Conservation (phyloP, 2,797 vertebrate species). For the Vireo griseus region DNA sequence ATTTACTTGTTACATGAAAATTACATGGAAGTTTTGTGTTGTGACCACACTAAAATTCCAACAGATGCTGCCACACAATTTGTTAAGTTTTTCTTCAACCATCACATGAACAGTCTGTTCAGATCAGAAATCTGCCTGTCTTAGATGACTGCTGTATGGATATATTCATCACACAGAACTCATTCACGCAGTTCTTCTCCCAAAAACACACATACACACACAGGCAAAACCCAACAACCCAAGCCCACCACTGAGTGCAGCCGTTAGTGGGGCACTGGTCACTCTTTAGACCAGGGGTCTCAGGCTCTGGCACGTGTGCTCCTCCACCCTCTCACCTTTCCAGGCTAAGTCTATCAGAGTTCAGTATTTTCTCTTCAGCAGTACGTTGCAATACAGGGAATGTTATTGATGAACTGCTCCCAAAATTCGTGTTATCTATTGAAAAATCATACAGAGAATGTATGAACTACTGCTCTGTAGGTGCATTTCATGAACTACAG, state of each 20-base stretch:
- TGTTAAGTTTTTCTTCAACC: not conserved
- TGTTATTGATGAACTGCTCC: conserved; percentile 70
- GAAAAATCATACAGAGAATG: not conserved
- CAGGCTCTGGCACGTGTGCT: fast-evolving
- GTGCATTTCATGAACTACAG: not conserved
- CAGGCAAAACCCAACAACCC: not conserved
- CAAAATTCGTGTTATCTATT: conserved; percentile 66
- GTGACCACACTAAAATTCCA: not conserved
- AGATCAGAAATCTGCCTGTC: not conserved
- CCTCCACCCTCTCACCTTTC: conserved; percentile 79
- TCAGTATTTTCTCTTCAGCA: conserved; percentile 76
- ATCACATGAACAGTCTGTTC: not conserved
- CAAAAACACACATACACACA: not conserved
- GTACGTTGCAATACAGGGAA: conserved; percentile 75
- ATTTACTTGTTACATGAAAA: not conserved
- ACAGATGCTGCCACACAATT: not conserved
- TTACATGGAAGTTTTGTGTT: not conserved
- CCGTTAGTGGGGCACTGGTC: not conserved
- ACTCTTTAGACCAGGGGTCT: not conserved
- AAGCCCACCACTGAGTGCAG: not conserved
- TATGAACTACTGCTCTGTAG: not conserved
- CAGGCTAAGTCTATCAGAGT: conserved; percentile 82
- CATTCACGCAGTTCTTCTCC: not conserved
- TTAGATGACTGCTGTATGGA: not conserved
- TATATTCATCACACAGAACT: not conserved